Evolutionary conservation across 1,140 invertebrate species (phyloP).

Genomic region (Leptopilina clavipes): DNA sequence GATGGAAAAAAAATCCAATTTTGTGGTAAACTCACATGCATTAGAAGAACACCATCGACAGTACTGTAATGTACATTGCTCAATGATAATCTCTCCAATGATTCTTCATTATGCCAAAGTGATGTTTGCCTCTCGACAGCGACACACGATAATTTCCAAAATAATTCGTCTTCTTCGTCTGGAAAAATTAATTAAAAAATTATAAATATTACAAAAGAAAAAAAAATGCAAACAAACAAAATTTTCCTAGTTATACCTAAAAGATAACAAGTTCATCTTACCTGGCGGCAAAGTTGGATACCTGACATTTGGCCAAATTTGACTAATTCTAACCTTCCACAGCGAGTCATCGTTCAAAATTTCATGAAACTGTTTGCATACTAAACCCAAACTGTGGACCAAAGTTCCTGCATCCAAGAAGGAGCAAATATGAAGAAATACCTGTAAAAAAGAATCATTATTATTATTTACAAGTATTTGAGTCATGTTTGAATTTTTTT

Average conservation of each 20-base stretch:
- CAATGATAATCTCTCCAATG: conserved; percentile 56
- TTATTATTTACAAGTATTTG: no score
- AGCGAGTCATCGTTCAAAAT: conserved; percentile 67
- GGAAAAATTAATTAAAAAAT: conserved; percentile 43
- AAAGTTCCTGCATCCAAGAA: conserved; percentile 68
- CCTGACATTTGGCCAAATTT: conserved; percentile 63
- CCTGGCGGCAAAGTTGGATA: conserved; percentile 67
- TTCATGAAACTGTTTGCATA: conserved; percentile 67
- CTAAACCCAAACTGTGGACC: conserved; percentile 61
- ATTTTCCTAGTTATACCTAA: background rate
- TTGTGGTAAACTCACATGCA: conserved; percentile 59
- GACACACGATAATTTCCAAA: conserved; percentile 69
- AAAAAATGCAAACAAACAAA: background rate
- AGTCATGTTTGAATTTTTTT: no score
- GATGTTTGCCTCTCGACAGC: conserved; percentile 61
- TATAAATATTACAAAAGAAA: no score
- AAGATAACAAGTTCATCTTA: conserved; percentile 55
- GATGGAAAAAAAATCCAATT: conserved; percentile 4
- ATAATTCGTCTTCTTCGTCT: conserved; percentile 63
- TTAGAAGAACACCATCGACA: conserved; percentile 66
- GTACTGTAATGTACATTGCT: conserved; percentile 60
- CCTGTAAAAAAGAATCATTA: no score
- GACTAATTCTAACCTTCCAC: conserved; percentile 68
- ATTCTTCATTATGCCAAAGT: conserved; percentile 58
- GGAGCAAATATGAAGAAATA: conserved; percentile 69